Conservation (phyloP, 1,140 invertebrate species). For the Trichogramma pretiosum region DNA sequence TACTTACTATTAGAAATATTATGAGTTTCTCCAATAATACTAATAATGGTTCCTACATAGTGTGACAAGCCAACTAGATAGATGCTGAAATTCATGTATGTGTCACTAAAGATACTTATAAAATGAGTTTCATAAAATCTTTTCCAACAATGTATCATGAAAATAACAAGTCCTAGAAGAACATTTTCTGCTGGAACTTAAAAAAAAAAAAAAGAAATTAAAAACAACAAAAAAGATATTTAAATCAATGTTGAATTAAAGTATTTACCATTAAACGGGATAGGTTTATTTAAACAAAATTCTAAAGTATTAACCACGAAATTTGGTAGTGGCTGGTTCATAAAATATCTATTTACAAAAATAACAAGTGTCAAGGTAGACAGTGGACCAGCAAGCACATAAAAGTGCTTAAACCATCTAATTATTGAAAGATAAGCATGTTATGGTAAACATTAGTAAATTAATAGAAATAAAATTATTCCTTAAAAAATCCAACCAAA, state of each 20-base stretch:
- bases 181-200: constrained; percentile 50
- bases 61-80: constrained; percentile 67
- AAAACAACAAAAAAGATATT: constrained; percentile 1
- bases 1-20: constrained; percentile 53
- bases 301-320: constrained; percentile 25
- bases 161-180: constrained; percentile 50
- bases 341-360: constrained; percentile 46
- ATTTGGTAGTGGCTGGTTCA: constrained; percentile 37
- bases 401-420: constrained; percentile 66
- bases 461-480: constrained; percentile 9
- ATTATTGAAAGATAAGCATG: constrained; percentile 17
- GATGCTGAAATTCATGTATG: constrained; percentile 69
- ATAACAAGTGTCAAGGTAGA: constrained; percentile 41
- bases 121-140: constrained; percentile 70
- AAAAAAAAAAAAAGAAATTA: constrained; percentile 25
- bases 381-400: constrained; percentile 53
- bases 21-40: constrained; percentile 61
- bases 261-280: too few relatives aligned
- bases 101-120: constrained; percentile 69
- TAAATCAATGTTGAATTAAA: too few relatives aligned
- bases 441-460: not conserved
- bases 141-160: constrained; percentile 60
- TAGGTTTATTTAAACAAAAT: constrained; percentile 5
- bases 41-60: constrained; percentile 60
- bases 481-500: constrained; percentile 19